Evolutionary conservation across 2,797 vertebrate species (phyloP).

Genomic region (Bryconaethiops microstoma): DNA sequence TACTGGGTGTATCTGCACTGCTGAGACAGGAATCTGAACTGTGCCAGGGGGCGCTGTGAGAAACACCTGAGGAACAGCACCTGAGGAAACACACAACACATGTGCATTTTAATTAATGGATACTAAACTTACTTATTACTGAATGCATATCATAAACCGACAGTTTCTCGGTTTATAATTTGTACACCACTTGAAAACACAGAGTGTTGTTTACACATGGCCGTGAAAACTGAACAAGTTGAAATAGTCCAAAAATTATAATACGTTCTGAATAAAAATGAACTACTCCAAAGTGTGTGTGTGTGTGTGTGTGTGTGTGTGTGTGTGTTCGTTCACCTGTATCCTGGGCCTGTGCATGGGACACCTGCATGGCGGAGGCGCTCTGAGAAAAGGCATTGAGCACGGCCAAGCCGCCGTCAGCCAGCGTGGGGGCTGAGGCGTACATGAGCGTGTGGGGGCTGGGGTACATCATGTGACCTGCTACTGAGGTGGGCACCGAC

Average conservation of each 20-base stretch:
- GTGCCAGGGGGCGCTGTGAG: slow-evolving; percentile 93
- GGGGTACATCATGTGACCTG: slow-evolving; percentile 98
- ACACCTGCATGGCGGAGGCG: slow-evolving; percentile 93
- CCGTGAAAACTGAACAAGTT: too few relatives aligned
- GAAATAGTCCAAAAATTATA: too few relatives aligned
- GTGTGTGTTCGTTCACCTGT: slow-evolving; percentile 75
- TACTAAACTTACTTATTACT: too few relatives aligned
- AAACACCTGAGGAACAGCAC: slow-evolving; percentile 91
- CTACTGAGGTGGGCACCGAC: slow-evolving; percentile 90
- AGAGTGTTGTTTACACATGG: too few relatives aligned
- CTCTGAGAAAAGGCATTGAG: slow-evolving; percentile 97
- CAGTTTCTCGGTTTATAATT: too few relatives aligned
- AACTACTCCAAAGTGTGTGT: too few relatives aligned
- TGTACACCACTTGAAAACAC: too few relatives aligned
- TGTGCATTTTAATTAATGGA: neutral
- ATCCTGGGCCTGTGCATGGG: slow-evolving; percentile 90
- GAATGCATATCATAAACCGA: too few relatives aligned
- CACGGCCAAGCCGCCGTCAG: slow-evolving; percentile 92
- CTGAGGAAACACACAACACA: slow-evolving; percentile 45
- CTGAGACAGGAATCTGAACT: slow-evolving; percentile 95
- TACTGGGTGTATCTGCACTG: slow-evolving; percentile 98
- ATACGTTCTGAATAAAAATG: too few relatives aligned
- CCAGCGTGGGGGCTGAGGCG: slow-evolving; percentile 86
- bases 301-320: neutral
- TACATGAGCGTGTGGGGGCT: slow-evolving; percentile 97